These are phyloP conservation scores for Hestina assimilis DNA, from an alignment of 1,140 invertebrate species.

Conservation along the genomic window DNA sequence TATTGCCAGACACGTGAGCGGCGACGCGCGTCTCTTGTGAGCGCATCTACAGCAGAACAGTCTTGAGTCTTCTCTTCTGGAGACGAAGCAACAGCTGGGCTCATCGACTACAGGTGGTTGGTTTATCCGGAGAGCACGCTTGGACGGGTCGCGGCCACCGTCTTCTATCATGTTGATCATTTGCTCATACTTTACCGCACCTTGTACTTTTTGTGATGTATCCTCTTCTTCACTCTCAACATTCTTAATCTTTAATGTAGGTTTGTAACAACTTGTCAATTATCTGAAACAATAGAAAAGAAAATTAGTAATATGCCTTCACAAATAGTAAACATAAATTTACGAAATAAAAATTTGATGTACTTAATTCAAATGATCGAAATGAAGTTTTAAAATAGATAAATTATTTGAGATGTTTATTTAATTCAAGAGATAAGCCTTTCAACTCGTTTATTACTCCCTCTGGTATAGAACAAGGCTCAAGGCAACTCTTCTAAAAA, in stretches of 20 bases:
- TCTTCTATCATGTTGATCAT: constrained; percentile 48
- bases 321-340: no score
- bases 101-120: constrained; percentile 33
- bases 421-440: no score
- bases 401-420: no score
- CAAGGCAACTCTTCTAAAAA: constrained; percentile 13
- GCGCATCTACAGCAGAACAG: constrained; percentile 57
- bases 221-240: constrained; percentile 48
- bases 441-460: neutral
- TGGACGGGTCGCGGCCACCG: constrained; percentile 38
- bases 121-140: constrained; percentile 40
- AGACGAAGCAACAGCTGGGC: constrained; percentile 40
- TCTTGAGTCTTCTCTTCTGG: constrained; percentile 34
- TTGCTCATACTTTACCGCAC: constrained; percentile 48
- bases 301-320: neutral
- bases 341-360: no score
- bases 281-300: constrained; percentile 36
- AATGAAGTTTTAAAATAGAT: no score
- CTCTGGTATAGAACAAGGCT: neutral
- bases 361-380: no score
- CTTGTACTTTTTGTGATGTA: constrained; percentile 62
- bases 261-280: constrained; percentile 1
- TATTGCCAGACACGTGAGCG: constrained; percentile 81
- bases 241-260: constrained; percentile 32
- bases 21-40: constrained; percentile 59